Evolutionary conservation across 2,888 invertebrate species (phyloP).

Genomic region (Plagodis pulveraria): DNA sequence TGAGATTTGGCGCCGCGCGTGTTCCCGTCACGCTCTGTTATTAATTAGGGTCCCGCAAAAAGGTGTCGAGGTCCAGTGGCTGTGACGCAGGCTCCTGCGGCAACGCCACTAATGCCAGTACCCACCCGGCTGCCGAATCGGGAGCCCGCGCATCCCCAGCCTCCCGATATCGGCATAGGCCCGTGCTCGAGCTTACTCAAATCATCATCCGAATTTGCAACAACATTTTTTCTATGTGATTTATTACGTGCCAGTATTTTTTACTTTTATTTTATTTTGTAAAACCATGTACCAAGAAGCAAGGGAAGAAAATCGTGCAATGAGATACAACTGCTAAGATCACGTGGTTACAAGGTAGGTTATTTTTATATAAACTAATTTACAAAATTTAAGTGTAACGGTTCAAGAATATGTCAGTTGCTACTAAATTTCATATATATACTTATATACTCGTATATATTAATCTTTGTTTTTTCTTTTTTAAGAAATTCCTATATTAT

Average conservation of each 20-base stretch:
- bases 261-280: slow-evolving; percentile 17
- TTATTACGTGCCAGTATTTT: slow-evolving; percentile 33
- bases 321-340: slow-evolving; percentile 15
- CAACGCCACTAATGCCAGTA: slow-evolving; percentile 76
- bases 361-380: too few relatives aligned
- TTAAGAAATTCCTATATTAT: too few relatives aligned
- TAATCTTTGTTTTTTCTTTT: too few relatives aligned
- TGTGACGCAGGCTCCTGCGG: slow-evolving; percentile 82
- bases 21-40: slow-evolving; percentile 69
- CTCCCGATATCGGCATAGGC: slow-evolving; percentile 39
- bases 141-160: slow-evolving; percentile 51
- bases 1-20: slow-evolving; percentile 58
- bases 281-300: slow-evolving; percentile 11
- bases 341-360: slow-evolving; percentile 21
- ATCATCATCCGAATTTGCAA: slow-evolving; percentile 34
- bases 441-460: too few relatives aligned
- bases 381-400: too few relatives aligned
- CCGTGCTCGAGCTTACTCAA: slow-evolving; percentile 40
- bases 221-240: slow-evolving; percentile 32
- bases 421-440: too few relatives aligned
- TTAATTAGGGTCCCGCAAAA: slow-evolving; percentile 81
- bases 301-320: slow-evolving; percentile 14
- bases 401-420: too few relatives aligned
- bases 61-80: slow-evolving; percentile 76
- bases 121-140: slow-evolving; percentile 62